phyloP scores from a whole-genome alignment of 1,140 invertebrate species.

The Papilio xuthus region DNA sequence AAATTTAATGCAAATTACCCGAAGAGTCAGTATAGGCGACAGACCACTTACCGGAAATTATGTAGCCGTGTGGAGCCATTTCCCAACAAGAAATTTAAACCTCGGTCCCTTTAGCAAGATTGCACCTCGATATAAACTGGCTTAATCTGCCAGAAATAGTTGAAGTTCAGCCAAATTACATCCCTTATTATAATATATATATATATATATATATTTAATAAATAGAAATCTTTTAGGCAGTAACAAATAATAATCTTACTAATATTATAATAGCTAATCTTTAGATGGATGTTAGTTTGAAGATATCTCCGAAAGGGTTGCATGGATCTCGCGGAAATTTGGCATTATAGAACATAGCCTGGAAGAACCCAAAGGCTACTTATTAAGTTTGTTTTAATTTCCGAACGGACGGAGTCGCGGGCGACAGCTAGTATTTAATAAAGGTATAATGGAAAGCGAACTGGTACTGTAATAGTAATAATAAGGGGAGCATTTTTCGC shows the following conservation, averaged over 20 bases:
- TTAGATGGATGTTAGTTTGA: too few species aligned
- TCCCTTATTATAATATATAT: background rate
- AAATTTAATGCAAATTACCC: background rate
- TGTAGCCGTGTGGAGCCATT: constrained; percentile 15
- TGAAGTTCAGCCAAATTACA: constrained; percentile 12
- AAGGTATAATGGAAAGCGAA: background rate
- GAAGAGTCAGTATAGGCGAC: constrained; percentile 10
- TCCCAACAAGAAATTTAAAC: constrained; percentile 30
- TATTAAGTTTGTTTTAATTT: too few species aligned
- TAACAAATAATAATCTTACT: too few species aligned
- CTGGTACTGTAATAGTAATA: background rate
- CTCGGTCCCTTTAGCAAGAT: constrained; percentile 23
- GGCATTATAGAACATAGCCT: too few species aligned
- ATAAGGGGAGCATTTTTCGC: background rate
- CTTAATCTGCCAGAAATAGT: constrained; percentile 5
- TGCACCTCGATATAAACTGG: background rate
- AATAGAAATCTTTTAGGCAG: background rate
- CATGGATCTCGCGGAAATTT: too few species aligned
- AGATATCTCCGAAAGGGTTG: too few species aligned
- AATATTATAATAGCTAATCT: too few species aligned
- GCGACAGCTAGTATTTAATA: background rate
- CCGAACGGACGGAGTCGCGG: background rate
- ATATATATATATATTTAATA: background rate
- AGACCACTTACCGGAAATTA: constrained; percentile 25
- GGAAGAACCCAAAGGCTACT: too few species aligned